Percentiles rank a stretch among this genome's conserved stretches.
These are phyloP conservation scores for Eptesicus fuscus DNA, from an alignment of 2,113 vertebrate species.

Conservation along the genomic window DNA sequence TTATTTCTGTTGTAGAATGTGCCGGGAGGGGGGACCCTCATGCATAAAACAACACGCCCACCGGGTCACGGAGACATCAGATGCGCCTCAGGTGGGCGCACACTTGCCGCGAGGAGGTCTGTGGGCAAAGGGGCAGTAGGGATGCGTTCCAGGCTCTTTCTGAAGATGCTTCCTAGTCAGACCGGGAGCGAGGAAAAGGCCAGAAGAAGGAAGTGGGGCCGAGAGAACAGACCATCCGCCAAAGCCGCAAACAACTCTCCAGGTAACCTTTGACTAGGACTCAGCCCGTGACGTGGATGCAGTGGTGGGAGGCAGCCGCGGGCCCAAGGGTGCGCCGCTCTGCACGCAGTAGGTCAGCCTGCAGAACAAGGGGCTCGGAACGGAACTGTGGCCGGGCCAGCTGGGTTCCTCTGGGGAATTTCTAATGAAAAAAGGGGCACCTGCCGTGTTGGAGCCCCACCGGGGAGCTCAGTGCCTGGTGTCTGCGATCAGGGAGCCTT, in stretches of 20 bases:
- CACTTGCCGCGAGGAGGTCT: neutral
- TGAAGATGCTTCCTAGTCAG: slow-evolving; percentile 71
- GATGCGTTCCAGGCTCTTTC: fast-evolving
- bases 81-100: fast-evolving
- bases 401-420: neutral
- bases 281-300: fast-evolving
- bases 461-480: fast-evolving
- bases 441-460: fast-evolving
- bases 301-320: fast-evolving
- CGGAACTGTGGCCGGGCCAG: neutral
- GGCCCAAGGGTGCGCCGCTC: fast-evolving
- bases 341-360: fast-evolving
- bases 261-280: slow-evolving; percentile 62
- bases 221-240: slow-evolving; percentile 65
- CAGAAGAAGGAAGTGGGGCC: slow-evolving; percentile 66
- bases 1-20: neutral
- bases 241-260: slow-evolving; percentile 84
- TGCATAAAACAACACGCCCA: fast-evolving
- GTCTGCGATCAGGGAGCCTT: neutral
- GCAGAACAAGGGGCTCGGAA: neutral
- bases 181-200: slow-evolving; percentile 81
- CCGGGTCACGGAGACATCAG: neutral
- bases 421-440: neutral
- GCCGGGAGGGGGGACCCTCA: neutral
- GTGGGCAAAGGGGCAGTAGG: neutral